A percentile compares a stretch with the other conserved stretches of the same genome.
Conservation (phyloP, 1,140 invertebrate genomes). For the Branchinecta lindahli region DNA sequence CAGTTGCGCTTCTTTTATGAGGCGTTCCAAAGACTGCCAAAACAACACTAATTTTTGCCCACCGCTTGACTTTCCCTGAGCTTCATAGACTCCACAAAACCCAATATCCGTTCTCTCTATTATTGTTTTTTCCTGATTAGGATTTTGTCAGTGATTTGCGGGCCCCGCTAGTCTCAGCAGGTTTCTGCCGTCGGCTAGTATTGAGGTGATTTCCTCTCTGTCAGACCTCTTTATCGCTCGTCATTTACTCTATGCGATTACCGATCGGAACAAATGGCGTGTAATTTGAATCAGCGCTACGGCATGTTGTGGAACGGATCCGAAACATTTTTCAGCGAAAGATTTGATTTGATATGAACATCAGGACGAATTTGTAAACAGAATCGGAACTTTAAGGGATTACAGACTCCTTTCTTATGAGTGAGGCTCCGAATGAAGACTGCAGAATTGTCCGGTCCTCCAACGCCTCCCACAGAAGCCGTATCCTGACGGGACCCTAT, state of each 20-base stretch:
- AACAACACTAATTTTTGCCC: too few relatives aligned
- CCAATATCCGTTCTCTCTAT: not conserved
- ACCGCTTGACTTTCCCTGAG: too few relatives aligned
- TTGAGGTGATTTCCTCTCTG: not conserved
- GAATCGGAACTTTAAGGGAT: too few relatives aligned
- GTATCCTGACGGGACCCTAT: too few relatives aligned
- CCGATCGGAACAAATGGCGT: not conserved
- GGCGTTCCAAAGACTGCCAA: too few relatives aligned
- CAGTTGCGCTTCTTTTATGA: too few relatives aligned
- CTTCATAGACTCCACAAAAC: not conserved
- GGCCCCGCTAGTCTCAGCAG: not conserved
- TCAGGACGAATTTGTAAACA: too few relatives aligned
- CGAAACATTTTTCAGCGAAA: conserved; percentile 3
- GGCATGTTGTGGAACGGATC: not conserved
- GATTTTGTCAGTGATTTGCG: conserved; percentile 10
- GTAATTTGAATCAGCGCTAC: not conserved
- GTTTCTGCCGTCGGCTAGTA: not conserved
- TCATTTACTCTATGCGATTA: not conserved
- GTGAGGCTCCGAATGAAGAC: too few relatives aligned
- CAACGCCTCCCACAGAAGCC: too few relatives aligned
- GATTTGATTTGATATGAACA: not conserved
- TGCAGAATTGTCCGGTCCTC: too few relatives aligned
- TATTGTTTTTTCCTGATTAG: conserved; percentile 2
- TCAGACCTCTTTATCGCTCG: not conserved
- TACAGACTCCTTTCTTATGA: too few relatives aligned